A percentile compares a stretch with the other conserved stretches of the same genome.
phyloP scores from a whole-genome alignment of 2,888 invertebrate species.

The Lasioglossum calceatum region DNA sequence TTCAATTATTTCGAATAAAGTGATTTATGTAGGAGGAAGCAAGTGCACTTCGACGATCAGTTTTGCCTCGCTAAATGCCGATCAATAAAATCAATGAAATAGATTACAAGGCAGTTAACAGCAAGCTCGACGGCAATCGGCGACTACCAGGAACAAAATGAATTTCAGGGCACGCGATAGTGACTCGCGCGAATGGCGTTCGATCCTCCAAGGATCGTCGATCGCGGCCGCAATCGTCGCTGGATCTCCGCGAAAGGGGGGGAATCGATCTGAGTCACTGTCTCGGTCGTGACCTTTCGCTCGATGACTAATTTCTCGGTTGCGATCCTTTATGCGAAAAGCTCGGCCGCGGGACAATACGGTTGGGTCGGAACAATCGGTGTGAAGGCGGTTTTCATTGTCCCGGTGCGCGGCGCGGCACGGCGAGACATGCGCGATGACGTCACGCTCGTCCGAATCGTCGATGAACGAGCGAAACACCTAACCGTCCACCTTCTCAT shows the following conservation, averaged over 20 bases:
- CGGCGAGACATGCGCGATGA: constrained; percentile 50
- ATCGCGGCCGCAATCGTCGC: constrained; percentile 18
- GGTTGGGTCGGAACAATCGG: constrained; percentile 46
- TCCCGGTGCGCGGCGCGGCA: constrained; percentile 12
- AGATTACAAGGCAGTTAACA: not conserved
- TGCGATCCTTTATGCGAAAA: constrained; percentile 44
- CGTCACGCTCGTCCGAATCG: constrained; percentile 37
- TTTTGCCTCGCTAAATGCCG: not conserved
- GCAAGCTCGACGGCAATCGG: not conserved
- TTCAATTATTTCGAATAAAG: not conserved
- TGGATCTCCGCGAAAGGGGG: not conserved
- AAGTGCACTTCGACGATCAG: not conserved
- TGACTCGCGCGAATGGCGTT: not conserved
- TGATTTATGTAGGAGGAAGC: not conserved
- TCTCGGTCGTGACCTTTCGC: constrained; percentile 65
- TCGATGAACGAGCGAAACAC: constrained; percentile 30
- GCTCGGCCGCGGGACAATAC: constrained; percentile 31
- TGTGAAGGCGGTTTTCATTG: constrained; percentile 63
- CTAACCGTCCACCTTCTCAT: constrained; percentile 13
- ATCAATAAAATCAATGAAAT: not conserved
- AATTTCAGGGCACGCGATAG: not conserved
- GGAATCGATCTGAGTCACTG: constrained; percentile 66
- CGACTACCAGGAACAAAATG: not conserved
- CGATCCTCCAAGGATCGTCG: not conserved
- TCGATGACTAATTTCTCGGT: constrained; percentile 66